A percentile compares a stretch with the other conserved stretches of the same genome.
Conservation (phyloP, 1,140 invertebrate genomes). For the Elysia chlorotica region DNA sequence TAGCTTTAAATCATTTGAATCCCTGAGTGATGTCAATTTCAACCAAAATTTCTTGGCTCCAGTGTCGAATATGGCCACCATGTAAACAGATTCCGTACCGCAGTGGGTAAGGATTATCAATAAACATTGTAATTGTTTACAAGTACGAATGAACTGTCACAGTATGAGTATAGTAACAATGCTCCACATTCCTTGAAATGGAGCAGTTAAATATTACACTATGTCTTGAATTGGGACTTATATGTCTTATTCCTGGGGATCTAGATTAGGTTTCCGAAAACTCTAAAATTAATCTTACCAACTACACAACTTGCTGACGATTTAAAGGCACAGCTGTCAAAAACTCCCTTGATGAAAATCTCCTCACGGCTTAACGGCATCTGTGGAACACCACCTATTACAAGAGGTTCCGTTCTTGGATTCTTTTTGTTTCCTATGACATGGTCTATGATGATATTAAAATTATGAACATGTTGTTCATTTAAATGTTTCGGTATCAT, state of each 20-base stretch:
- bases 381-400: constrained; percentile 32
- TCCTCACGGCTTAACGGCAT: constrained; percentile 48
- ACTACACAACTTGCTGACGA: constrained; percentile 86
- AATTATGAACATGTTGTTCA: constrained; percentile 32
- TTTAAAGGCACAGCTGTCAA: constrained; percentile 94
- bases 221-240: too few relatives aligned
- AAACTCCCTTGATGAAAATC: constrained; percentile 72
- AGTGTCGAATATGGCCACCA: too few relatives aligned
- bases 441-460: constrained; percentile 40
- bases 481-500: constrained; percentile 21
- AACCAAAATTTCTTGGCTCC: too few relatives aligned
- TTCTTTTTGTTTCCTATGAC: constrained; percentile 37
- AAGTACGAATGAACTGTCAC: not conserved
- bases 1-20: too few relatives aligned
- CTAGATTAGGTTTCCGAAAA: too few relatives aligned
- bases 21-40: too few relatives aligned
- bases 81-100: too few relatives aligned
- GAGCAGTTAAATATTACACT: not conserved
- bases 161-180: not conserved
- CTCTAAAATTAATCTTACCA: constrained; percentile 69
- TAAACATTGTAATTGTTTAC: not conserved
- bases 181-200: not conserved
- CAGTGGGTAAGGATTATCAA: too few relatives aligned
- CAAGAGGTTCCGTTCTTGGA: constrained; percentile 10
- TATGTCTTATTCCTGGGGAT: too few relatives aligned